Conservation (phyloP, 2,113 vertebrate genomes). For the Fulica atra region DNA sequence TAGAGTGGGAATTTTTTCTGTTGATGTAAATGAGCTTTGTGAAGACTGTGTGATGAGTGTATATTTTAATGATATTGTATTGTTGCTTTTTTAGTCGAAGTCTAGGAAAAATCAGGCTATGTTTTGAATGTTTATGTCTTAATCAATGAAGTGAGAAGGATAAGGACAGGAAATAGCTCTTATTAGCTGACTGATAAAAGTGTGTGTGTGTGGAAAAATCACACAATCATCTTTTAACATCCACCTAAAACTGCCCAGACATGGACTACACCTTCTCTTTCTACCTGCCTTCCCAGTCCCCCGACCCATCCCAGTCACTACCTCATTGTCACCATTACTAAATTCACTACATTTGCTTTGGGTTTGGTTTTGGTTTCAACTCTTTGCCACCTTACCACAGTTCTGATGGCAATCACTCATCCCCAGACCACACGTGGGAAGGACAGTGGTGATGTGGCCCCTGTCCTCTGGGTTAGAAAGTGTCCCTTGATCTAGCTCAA, state of each 20-base stretch:
- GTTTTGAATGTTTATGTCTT: not conserved
- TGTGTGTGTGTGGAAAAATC: not conserved
- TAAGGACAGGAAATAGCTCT: not conserved
- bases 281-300: not conserved
- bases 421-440: rapidly evolving
- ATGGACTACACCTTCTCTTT: not conserved
- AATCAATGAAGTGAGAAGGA: not conserved
- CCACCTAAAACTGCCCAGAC: not conserved
- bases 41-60: not conserved
- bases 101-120: not conserved
- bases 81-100: not conserved
- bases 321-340: no score
- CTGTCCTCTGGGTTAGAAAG: not conserved
- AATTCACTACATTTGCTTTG: not conserved
- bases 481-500: not conserved
- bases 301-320: not conserved
- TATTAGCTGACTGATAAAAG: not conserved
- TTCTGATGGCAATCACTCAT: not conserved
- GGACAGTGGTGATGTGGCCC: not conserved
- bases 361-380: not conserved
- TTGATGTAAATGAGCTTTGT: not conserved
- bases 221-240: not conserved
- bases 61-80: not conserved
- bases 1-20: not conserved
- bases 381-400: not conserved